Base-by-base conservation (phyloP, 2,888 invertebrate species). In the Drosophila macrothrix region DNA sequence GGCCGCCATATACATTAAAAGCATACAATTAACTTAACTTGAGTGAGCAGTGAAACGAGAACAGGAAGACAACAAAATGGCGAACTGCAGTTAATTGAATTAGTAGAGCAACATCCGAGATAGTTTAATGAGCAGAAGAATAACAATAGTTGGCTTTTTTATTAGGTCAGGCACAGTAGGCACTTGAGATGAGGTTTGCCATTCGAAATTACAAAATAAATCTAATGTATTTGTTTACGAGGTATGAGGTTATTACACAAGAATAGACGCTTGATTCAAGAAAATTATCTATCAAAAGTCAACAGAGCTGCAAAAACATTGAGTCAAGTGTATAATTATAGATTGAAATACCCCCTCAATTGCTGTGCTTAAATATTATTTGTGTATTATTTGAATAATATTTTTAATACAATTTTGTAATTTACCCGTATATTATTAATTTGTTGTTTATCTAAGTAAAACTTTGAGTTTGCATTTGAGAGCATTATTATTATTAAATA, bases 81-180 rank as follows among this genome's bases (percentile, higher is more conserved):
- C 63, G 54, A 74, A 68, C 71, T 80, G 78, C 73, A 73, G 78
- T 80, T 84, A 83, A 83, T 84, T 83, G 82, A 82, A 83, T 82
- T 75, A 71, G 66, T 55, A 6, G 55, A 58, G 62, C 52, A 49
- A 33, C 28, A 37, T 50, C 33, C 3, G 71, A 22, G 33, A 22
- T 37, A 29, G 49, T 58, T 56, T 28, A 52, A 55, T 37, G 46
- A 43, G 33, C 41, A 25, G 25, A 33, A 35, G 33, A n/a, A 43
- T 16, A 54, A 54, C 33, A 43, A 31, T 41, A 4, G 54, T 60
- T 25, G 4, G 43, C 33, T 9, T 1, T n/a, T 14, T 29, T 22
- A 22, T 22, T 58, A 16, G 22, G 31, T 31, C 58, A 43, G 31
- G 22, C 22, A 19, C 31, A 25, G 31, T 43, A 43, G 3, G 4